phyloP scores from a whole-genome alignment of 1,140 invertebrate genomes.

The Drosophila ogumai region DNA sequence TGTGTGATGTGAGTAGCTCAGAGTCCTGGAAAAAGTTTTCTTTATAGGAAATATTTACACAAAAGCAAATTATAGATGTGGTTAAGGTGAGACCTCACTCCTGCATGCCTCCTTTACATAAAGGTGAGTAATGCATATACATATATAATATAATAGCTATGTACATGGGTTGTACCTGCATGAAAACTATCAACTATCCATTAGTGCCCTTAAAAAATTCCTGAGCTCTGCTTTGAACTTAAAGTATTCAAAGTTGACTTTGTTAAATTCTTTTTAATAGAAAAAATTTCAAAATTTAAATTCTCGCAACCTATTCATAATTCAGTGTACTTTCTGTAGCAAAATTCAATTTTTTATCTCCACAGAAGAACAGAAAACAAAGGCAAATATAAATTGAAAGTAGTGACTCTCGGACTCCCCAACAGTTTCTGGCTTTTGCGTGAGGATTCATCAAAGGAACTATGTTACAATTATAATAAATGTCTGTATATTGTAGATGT shows the following conservation, averaged over 20 bases:
- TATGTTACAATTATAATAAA: conserved; percentile 7
- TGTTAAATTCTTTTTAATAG: background rate
- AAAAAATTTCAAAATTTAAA: background rate
- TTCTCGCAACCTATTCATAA: background rate
- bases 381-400: background rate
- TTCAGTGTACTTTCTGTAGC: background rate
- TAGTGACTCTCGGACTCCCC: background rate
- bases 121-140: background rate
- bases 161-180: background rate
- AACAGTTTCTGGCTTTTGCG: conserved; percentile 3
- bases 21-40: conserved; percentile 9
- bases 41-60: background rate
- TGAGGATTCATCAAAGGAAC: conserved; percentile 9
- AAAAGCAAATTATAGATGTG: background rate
- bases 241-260: background rate
- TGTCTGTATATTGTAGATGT: conserved; percentile 17
- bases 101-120: background rate
- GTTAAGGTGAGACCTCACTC: conserved; percentile 3
- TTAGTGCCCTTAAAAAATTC: background rate
- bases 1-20: conserved; percentile 5
- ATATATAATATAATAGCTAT: background rate
- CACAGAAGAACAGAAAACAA: conserved; percentile 1
- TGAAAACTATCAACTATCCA: background rate
- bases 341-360: background rate
- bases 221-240: background rate